phyloP scores from a whole-genome alignment of 2,797 vertebrate genomes.

The Xenopus petersii region DNA sequence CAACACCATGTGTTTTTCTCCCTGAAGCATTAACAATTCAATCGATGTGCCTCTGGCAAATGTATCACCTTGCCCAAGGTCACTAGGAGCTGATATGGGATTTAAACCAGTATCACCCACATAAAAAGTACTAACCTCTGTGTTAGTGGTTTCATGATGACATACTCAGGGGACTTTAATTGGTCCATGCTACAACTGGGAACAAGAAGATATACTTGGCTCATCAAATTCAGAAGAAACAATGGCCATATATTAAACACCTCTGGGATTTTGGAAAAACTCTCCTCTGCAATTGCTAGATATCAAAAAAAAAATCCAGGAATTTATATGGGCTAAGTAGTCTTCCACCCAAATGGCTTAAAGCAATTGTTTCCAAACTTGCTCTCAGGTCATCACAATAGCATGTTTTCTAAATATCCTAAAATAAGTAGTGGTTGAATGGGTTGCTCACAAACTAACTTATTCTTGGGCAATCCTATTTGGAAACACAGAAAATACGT shows the following conservation, averaged over 20 bases:
- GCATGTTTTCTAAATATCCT: too few relatives aligned
- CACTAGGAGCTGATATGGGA: constrained; percentile 30
- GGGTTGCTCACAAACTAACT: too few relatives aligned
- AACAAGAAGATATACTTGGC: constrained; percentile 21
- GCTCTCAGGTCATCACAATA: too few relatives aligned
- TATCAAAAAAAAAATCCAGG: neutral
- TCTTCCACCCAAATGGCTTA: too few relatives aligned
- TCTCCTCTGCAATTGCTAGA: constrained; percentile 24
- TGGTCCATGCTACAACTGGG: constrained; percentile 13
- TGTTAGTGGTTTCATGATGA: constrained; percentile 30
- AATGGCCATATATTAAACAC: constrained; percentile 5
- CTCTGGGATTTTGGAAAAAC: neutral
- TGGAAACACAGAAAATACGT: too few relatives aligned
- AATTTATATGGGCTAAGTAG: neutral
- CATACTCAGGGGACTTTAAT: constrained; percentile 19
- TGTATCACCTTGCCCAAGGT: constrained; percentile 33
- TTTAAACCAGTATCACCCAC: constrained; percentile 24
- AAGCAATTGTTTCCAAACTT: too few relatives aligned
- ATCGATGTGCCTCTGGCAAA: constrained; percentile 24
- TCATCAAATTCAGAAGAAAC: constrained; percentile 20
- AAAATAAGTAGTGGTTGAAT: too few relatives aligned
- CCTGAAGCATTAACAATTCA: constrained; percentile 27
- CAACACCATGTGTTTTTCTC: neutral
- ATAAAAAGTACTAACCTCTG: constrained; percentile 12
- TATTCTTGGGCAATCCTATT: too few relatives aligned